These are phyloP conservation scores for Cataglyphis albicans DNA, from an alignment of 2,888 invertebrate species.

Conservation along the genomic window DNA sequence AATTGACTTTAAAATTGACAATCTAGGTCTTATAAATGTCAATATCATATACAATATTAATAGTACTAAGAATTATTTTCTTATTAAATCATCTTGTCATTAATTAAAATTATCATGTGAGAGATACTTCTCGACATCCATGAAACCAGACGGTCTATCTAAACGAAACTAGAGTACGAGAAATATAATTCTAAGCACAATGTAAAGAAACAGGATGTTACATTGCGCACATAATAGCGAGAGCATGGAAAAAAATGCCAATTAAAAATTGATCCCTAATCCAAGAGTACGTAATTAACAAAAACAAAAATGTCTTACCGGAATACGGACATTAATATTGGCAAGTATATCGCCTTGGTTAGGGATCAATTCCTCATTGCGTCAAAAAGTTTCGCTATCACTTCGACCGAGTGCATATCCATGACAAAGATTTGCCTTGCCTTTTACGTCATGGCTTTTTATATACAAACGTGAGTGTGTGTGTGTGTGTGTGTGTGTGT, in stretches of 20 bases:
- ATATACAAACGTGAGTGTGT: conserved; percentile 8
- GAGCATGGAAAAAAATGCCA: neutral
- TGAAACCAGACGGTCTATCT: neutral
- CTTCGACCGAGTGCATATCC: neutral
- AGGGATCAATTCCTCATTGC: neutral
- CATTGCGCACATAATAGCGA: neutral
- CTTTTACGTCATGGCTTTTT: conserved; percentile 13
- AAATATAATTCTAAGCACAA: conserved; percentile 10
- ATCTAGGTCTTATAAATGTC: neutral
- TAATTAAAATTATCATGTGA: neutral
- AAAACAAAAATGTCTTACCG: neutral
- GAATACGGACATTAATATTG: neutral
- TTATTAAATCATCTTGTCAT: neutral
- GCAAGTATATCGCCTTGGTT: neutral
- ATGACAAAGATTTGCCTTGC: neutral
- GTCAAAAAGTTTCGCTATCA: neutral
- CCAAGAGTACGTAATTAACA: neutral
- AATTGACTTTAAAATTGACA: conserved; percentile 48
- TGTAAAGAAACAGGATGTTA: neutral
- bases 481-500: neutral
- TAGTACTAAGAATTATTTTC: neutral
- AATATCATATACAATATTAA: neutral
- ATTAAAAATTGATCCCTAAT: conserved; percentile 20
- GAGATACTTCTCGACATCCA: conserved; percentile 36
- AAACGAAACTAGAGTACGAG: conserved; percentile 38